Percentiles rank a stretch among this genome's conserved stretches.
Conservation (phyloP, 2,888 invertebrate species). For the Nymphalis urticae region DNA sequence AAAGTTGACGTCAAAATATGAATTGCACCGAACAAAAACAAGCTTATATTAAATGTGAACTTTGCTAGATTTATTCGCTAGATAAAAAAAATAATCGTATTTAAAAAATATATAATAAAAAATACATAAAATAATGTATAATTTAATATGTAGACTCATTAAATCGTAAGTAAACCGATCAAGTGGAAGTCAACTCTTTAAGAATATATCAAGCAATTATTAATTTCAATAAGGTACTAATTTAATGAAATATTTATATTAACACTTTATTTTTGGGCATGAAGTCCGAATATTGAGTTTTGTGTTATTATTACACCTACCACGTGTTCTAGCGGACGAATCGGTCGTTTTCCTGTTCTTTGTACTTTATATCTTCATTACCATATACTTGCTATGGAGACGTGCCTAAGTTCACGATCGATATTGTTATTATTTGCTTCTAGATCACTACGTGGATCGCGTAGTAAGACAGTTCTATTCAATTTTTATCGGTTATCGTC, state of each 20-base stretch:
- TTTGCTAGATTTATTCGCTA: too few relatives aligned
- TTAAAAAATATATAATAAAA: too few relatives aligned
- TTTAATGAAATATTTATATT: too few relatives aligned
- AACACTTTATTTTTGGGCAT: neutral
- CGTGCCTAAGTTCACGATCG: constrained; percentile 62
- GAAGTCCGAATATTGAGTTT: constrained; percentile 4
- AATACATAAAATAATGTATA: too few relatives aligned
- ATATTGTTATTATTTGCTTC: constrained; percentile 58
- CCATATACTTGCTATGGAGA: constrained; percentile 48
- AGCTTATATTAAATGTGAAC: too few relatives aligned
- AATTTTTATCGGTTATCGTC: constrained; percentile 31
- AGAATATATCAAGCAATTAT: too few relatives aligned
- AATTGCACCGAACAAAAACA: neutral
- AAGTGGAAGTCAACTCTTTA: too few relatives aligned
- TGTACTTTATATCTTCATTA: constrained; percentile 55
- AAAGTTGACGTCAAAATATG: constrained; percentile 35
- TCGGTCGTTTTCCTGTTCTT: constrained; percentile 68
- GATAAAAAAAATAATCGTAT: too few relatives aligned
- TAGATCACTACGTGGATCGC: constrained; percentile 57
- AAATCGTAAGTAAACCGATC: too few relatives aligned
- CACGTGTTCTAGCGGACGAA: constrained; percentile 48
- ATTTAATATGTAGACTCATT: too few relatives aligned
- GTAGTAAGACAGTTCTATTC: constrained; percentile 38
- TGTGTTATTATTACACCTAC: constrained; percentile 16
- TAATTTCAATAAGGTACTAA: too few relatives aligned